Conservation (phyloP, 2,113 vertebrate species). For the Malurus melanocephalus region DNA sequence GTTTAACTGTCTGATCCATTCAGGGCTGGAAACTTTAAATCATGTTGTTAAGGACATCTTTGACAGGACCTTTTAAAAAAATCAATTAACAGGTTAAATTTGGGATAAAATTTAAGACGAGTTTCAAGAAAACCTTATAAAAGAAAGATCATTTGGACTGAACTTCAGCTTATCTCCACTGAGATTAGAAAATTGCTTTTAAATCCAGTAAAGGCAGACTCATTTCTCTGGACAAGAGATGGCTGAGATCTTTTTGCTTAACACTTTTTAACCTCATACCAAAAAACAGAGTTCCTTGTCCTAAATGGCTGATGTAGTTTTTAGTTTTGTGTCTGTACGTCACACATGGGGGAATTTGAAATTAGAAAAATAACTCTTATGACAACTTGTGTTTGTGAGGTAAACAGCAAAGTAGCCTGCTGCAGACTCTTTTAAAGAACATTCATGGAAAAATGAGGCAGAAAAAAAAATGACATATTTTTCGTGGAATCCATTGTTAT, state of each 20-base stretch:
- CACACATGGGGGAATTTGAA: fast-evolving
- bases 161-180: neutral
- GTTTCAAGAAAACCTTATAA: neutral
- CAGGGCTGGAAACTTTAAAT: neutral
- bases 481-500: neutral
- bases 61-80: neutral
- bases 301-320: neutral
- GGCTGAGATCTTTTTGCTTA: neutral
- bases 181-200: neutral
- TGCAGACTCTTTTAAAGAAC: neutral
- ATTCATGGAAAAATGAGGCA: neutral
- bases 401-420: neutral
- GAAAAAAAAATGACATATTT: neutral
- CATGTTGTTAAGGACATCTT: neutral
- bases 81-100: neutral
- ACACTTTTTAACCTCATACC: neutral
- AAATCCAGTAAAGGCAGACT: neutral
- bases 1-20: neutral
- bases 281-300: neutral
- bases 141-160: neutral
- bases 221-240: neutral
- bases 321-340: neutral
- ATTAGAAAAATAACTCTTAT: neutral
- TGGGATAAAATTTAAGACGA: neutral
- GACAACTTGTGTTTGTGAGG: neutral